Conservation (phyloP, 2,888 invertebrate species). For the Latheticus oryzae region DNA sequence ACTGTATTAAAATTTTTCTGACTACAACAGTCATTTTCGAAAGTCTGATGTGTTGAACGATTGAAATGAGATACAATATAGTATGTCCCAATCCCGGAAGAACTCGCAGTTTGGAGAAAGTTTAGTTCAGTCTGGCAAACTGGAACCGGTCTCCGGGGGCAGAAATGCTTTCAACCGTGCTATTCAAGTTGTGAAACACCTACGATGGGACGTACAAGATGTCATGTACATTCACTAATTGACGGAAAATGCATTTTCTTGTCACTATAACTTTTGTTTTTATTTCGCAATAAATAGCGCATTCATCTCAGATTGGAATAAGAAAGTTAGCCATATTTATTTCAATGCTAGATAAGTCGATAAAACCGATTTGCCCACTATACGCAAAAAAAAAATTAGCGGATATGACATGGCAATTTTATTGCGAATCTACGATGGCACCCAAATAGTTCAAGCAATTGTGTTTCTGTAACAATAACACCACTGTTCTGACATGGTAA, state of each 20-base stretch:
- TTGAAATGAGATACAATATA: slow-evolving; percentile 38
- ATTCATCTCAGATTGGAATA: neutral
- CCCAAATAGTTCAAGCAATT: slow-evolving; percentile 17
- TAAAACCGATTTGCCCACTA: no score
- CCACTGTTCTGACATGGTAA: slow-evolving; percentile 14
- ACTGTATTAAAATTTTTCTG: no score
- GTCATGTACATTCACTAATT: slow-evolving; percentile 27
- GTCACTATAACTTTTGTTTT: neutral
- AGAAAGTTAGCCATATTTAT: slow-evolving; percentile 1
- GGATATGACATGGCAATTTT: neutral
- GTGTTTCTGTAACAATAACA: slow-evolving; percentile 21
- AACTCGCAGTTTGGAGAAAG: slow-evolving; percentile 58
- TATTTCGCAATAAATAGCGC: slow-evolving; percentile 8
- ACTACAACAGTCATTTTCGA: slow-evolving; percentile 30
- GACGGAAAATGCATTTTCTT: neutral
- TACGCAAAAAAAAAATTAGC: neutral
- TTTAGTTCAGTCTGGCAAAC: slow-evolving; percentile 54
- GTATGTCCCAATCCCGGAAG: slow-evolving; percentile 62
- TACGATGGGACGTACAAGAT: slow-evolving; percentile 37
- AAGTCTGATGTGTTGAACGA: slow-evolving; percentile 34
- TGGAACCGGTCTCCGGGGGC: slow-evolving; percentile 56
- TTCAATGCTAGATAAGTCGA: neutral
- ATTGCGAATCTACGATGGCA: slow-evolving; percentile 4
- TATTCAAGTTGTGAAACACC: slow-evolving; percentile 55
- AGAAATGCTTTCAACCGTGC: slow-evolving; percentile 54